Conservation (phyloP, 2,888 invertebrate genomes). For the Himalopsyche tibetana region DNA sequence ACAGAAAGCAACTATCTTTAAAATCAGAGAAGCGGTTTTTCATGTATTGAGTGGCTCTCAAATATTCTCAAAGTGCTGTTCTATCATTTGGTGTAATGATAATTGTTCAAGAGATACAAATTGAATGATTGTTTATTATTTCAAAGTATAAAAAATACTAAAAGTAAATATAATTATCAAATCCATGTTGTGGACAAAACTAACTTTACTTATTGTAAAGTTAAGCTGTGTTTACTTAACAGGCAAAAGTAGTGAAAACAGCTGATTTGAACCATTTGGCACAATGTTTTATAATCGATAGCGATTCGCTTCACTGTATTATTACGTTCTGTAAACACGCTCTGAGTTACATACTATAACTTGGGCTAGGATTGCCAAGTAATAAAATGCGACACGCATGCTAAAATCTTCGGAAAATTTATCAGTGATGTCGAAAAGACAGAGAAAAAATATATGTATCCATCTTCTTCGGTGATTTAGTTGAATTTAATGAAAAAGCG, state of each 20-base stretch:
- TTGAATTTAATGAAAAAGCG: not conserved
- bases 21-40: no score
- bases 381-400: slow-evolving; percentile 23
- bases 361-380: not conserved
- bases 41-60: no score
- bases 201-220: no score
- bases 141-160: no score
- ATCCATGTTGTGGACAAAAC: no score
- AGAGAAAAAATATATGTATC: not conserved
- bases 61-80: no score
- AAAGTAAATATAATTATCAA: no score
- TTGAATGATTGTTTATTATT: no score
- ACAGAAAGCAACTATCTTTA: no score
- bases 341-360: not conserved
- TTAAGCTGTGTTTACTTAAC: no score
- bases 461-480: not conserved
- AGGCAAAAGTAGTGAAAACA: not conserved
- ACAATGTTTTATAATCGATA: slow-evolving; percentile 24
- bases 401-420: not conserved
- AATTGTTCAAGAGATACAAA: no score
- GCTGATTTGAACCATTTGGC: slow-evolving; percentile 34
- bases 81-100: no score
- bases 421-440: not conserved
- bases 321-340: not conserved
- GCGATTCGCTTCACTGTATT: slow-evolving; percentile 13